Evolutionary conservation across 2,888 invertebrate genomes (phyloP), one percentile per base, ranked within the genome.

Genomic region (Lasiommata megera): DNA sequence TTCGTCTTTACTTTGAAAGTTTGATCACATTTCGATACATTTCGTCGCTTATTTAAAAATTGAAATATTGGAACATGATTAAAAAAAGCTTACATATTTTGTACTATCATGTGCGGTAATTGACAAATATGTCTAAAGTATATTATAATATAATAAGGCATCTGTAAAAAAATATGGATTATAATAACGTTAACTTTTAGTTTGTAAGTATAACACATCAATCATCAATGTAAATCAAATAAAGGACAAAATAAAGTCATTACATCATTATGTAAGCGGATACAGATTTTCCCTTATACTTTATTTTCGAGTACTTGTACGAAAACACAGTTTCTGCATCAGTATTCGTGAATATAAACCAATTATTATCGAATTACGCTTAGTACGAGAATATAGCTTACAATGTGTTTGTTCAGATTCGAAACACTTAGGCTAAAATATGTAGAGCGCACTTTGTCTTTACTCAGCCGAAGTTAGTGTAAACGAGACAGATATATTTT

Each of bases 71-170:
- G 80, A 82, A 84, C 77, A 81, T 80, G 79, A 77, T 77, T 74
- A 70, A 72, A 41, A 23, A 69, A 69, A 71, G 76, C 74, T 75
- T 71, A 71, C 66, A 67, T 70, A 70, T 67, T 84, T 86, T 88
- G 88, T 89, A 88, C 89, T 88, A 68, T 78, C 69, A 71, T 82
- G 88, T 88, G 89, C 85, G 72, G 68, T 73, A 67, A 73, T 77
- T 73, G 76, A 82, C 78, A 77, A 34, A 34, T 23, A 58, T 74
- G 73, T 77, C 75, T 34, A 44, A 28, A 16, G 68, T 60, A 64
- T 65, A 70, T 67, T 59, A 62, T 65, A 59, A 64, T 3, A 65
- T 67, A 61, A 65, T 64, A 66, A 62, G 60, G 62, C 57, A 60
- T 65, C 62, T 66, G 67, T 63, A 70, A 67, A 67, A 69, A 61